These are phyloP conservation scores for Cephalopholis sonnerati DNA, from an alignment of 2,113 vertebrate genomes.

Conservation along the genomic window DNA sequence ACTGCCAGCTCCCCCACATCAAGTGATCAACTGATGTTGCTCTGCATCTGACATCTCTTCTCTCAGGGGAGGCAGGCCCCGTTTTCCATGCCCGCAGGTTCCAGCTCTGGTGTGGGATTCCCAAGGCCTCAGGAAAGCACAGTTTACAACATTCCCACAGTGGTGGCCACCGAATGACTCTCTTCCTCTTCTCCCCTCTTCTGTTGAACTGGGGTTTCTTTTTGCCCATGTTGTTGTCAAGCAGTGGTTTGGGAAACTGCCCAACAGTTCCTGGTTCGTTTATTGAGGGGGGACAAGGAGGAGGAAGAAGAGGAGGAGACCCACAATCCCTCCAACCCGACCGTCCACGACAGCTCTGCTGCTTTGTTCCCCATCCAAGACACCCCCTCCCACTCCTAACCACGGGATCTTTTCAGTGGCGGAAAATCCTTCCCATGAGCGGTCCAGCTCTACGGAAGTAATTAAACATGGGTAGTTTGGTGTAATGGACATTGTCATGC, in stretches of 20 bases:
- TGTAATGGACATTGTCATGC: slow-evolving; percentile 82
- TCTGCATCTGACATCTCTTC: slow-evolving; percentile 53
- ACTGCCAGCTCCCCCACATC: slow-evolving; percentile 42
- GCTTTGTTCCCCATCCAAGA: slow-evolving; percentile 81
- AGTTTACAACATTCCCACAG: slow-evolving; percentile 87
- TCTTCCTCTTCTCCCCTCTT: slow-evolving; percentile 71
- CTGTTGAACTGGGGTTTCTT: slow-evolving; percentile 70
- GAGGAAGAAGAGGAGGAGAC: slow-evolving; percentile 25
- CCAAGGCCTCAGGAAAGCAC: slow-evolving; percentile 82
- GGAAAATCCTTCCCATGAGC: slow-evolving; percentile 81
- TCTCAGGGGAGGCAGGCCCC: slow-evolving; percentile 58
- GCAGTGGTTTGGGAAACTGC: slow-evolving; percentile 79
- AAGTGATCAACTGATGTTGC: slow-evolving; percentile 58
- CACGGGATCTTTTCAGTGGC: slow-evolving; percentile 69
- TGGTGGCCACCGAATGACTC: slow-evolving; percentile 76
- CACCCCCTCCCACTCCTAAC: slow-evolving; percentile 41
- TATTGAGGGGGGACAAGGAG: slow-evolving; percentile 39
- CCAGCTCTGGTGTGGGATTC: slow-evolving; percentile 81
- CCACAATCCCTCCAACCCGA: slow-evolving; percentile 51
- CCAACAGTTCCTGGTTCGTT: slow-evolving; percentile 73
- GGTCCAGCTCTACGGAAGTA: slow-evolving; percentile 73
- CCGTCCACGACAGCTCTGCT: slow-evolving; percentile 58
- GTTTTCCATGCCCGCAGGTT: slow-evolving; percentile 83
- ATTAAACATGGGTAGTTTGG: slow-evolving; percentile 84
- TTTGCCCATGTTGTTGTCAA: slow-evolving; percentile 76